Evolutionary conservation across 2,888 invertebrate genomes (phyloP).

Genomic region (Acholoe squamosa): DNA sequence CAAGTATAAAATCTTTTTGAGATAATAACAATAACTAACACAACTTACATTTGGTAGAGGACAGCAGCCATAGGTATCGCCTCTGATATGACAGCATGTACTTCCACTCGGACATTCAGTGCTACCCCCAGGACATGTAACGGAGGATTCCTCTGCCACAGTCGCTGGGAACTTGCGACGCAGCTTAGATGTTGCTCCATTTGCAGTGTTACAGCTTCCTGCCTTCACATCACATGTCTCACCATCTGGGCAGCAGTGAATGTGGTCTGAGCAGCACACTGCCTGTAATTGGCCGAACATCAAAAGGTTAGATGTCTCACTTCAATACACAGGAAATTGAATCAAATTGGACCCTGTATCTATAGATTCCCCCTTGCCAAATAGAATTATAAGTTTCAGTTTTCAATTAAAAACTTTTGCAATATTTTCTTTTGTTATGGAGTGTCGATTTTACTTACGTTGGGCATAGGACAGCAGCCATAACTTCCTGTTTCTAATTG

Average conservation of each 20-base stretch:
- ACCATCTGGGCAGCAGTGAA: conserved; percentile 79
- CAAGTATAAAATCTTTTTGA: no score
- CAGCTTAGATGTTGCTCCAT: not conserved
- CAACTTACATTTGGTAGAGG: conserved; percentile 51
- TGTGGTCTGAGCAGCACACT: conserved; percentile 78
- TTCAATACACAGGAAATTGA: no score
- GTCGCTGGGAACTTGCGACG: not conserved
- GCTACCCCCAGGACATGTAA: conserved; percentile 10
- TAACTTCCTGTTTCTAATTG: conserved; percentile 68
- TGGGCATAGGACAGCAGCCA: conserved; percentile 74
- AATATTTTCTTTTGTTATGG: no score
- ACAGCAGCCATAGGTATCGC: conserved; percentile 61
- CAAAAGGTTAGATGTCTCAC: no score
- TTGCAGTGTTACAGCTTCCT: conserved; percentile 71
- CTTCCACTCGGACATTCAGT: conserved; percentile 72
- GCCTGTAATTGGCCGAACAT: conserved; percentile 70
- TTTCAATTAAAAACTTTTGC: no score
- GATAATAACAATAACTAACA: not conserved
- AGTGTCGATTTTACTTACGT: conserved; percentile 62
- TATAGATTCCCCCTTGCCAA: no score
- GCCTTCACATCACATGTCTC: conserved; percentile 73
- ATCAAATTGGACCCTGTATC: no score
- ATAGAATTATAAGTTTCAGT: no score
- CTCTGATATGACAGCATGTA: conserved; percentile 76
- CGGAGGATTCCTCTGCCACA: not conserved